Evolutionary conservation across 2,113 vertebrate genomes (phyloP), one percentile per base, ranked within the genome.

Genomic region (Gallinago paraguaiae): DNA sequence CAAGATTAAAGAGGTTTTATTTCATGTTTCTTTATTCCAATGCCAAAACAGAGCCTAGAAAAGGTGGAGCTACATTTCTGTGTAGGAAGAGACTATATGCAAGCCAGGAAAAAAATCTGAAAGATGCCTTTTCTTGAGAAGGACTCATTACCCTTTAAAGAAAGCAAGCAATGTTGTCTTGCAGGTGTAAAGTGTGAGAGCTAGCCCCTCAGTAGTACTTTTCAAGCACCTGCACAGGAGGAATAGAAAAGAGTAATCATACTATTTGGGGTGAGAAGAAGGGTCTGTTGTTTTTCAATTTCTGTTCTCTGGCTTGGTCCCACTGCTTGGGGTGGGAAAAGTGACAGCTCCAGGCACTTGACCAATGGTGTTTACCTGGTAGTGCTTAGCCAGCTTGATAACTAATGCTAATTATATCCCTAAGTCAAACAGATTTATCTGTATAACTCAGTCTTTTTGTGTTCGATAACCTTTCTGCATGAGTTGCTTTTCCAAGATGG

Each of bases 381-480:
- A 43, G 46, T 19, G 43, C 76, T 93, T 70, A 90, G 60, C 59
- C 64, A 90, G 80, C 54, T 88, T 88, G 82, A 39, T 87, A 78
- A 64, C 10, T 39, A 20, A 51, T 81, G 65, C 68, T 88, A 83
- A 91, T 93, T 91, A 19, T 46, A 46, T 46, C 9, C 10, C 51
- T 22, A 56, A 92, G 56, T 75, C 41, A 61, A 75, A 70, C 77
- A 90, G 80, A 83, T 92, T 90, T 69, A 82, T 94, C 71, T 77
- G 1, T 54, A 22, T 45, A 84, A 80, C 71, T 74, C 69, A 63
- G 54, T 63, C 37, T 86, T 93, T 90, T 80, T 91, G 56, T 83
- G 46, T 94, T 31, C 45, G 74, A 35, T 92, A 96, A 90, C 80
- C 85, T 86, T 94, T 92, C 85, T 74, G 67, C 60, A 28, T 27